Evolutionary conservation across 1,140 invertebrate species (phyloP), one percentile per base, ranked within the genome.

Genomic region (Asobara japonica): DNA sequence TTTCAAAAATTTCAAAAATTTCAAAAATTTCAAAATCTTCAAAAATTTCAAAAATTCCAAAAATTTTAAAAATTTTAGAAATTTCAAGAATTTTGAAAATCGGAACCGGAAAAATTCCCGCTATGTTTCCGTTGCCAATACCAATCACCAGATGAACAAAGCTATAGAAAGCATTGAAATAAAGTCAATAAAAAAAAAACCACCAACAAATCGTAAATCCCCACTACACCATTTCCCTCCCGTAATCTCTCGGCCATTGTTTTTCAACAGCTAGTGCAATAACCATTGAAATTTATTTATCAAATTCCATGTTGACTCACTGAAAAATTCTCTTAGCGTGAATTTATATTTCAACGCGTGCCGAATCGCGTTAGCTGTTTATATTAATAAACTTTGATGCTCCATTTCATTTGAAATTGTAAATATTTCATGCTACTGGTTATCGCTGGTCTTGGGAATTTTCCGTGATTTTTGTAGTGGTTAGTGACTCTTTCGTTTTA

Each of bases 271-370:
- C 10, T n/a, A 18, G 25, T 6, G 48, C 1, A 67, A 41, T 41
- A 45, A 13, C 22, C 51, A 56, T 56, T 56, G 4, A 56, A 18
- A 56, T 56, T 56, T 56, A 56, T 56, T 56, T 56, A 56, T 56
- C 18, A 56, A 56, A 56, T 56, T 56, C 51, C 22, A 27, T 56
- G 18, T 27, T 56, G 51, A 56, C 51, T 18, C 22, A 56, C 7
- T 56, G 11, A 56, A 56, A n/a, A 5, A 56, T 56, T 25, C 51
- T 56, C 10, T 18, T 1, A 1, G 22, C 25, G 22, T 13, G 13
- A 11, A 56, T 18, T 56, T 18, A n/a, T 56, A 6, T 56, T 25
- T 3, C 20, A 27, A 56, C 13, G 51, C 51, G 51, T 56, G 51
- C 22, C 51, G 18, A 56, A 56, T 56, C 51, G 22, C 25, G 22